Evolutionary conservation across 2,113 vertebrate genomes (phyloP).

Genomic region (Motacilla alba): DNA sequence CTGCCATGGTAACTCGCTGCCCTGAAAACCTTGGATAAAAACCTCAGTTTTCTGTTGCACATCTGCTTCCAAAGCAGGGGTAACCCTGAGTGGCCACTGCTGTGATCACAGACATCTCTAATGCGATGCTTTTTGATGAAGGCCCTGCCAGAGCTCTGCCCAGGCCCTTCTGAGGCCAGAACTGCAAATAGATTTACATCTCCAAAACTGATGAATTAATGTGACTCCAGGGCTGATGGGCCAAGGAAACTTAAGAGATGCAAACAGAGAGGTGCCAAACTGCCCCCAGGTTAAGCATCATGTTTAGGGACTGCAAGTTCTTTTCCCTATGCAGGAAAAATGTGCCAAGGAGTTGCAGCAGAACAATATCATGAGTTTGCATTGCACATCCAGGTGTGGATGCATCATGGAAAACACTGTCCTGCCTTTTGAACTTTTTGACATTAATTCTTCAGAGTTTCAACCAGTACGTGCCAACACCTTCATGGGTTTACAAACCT

Average conservation of each 20-base stretch:
- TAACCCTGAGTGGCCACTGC: not conserved
- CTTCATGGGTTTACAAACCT: not conserved
- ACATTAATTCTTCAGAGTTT: not conserved
- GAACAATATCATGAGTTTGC: not conserved
- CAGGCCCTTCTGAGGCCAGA: not conserved
- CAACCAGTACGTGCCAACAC: not conserved
- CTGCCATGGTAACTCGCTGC: slow-evolving; percentile 33
- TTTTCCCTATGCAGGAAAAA: not conserved
- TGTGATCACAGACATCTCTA: not conserved
- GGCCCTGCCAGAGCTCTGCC: not conserved
- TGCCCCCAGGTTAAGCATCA: not conserved
- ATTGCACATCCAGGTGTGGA: not conserved
- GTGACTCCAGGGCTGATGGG: not conserved
- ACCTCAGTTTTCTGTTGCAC: not conserved
- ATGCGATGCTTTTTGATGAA: not conserved
- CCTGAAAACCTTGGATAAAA: slow-evolving; percentile 38
- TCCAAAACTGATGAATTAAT: not conserved
- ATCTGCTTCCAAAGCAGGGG: slow-evolving; percentile 40
- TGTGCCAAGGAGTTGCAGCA: not conserved
- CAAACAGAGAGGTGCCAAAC: not conserved
- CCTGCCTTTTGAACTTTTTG: not conserved
- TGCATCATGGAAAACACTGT: not conserved
- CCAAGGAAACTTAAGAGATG: not conserved
- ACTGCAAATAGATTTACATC: not conserved
- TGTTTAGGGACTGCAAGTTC: not conserved